phyloP scores from a whole-genome alignment of 2,113 vertebrate genomes.

The Lycaon pictus region DNA sequence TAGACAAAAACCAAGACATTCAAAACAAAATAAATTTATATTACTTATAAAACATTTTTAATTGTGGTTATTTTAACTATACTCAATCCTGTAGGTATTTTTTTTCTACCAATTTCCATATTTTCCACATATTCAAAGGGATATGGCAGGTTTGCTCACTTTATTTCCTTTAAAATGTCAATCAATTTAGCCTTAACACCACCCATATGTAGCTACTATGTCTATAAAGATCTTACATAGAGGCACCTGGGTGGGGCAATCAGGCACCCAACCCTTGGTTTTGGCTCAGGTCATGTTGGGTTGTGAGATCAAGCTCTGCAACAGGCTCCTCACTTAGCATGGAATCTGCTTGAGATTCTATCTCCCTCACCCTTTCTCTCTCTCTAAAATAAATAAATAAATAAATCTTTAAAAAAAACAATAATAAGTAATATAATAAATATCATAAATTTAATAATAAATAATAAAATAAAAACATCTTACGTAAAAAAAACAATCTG shows the following conservation, averaged over 20 bases:
- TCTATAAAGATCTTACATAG: background rate
- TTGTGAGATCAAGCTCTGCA: background rate
- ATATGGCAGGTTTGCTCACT: background rate
- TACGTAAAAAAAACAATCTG: background rate
- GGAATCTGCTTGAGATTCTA: background rate
- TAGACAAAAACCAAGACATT: background rate
- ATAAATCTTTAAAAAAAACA: background rate
- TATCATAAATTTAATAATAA: background rate
- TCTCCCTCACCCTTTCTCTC: background rate
- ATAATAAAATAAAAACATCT: background rate
- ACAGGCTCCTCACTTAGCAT: background rate
- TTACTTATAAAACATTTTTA: constrained; percentile 43
- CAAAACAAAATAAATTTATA: constrained; percentile 34
- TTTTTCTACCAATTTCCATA: background rate
- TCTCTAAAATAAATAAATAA: background rate
- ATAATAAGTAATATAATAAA: background rate
- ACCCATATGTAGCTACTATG: background rate
- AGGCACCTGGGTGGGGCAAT: background rate
- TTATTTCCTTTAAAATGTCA: constrained; percentile 50
- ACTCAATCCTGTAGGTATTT: background rate
- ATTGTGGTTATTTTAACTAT: background rate
- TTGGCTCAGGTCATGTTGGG: background rate
- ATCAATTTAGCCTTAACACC: background rate
- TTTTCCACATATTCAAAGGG: constrained; percentile 48
- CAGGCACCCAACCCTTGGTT: background rate